These are phyloP conservation scores for Lasioglossum albipes DNA, from an alignment of 1,140 invertebrate genomes.

Conservation along the genomic window DNA sequence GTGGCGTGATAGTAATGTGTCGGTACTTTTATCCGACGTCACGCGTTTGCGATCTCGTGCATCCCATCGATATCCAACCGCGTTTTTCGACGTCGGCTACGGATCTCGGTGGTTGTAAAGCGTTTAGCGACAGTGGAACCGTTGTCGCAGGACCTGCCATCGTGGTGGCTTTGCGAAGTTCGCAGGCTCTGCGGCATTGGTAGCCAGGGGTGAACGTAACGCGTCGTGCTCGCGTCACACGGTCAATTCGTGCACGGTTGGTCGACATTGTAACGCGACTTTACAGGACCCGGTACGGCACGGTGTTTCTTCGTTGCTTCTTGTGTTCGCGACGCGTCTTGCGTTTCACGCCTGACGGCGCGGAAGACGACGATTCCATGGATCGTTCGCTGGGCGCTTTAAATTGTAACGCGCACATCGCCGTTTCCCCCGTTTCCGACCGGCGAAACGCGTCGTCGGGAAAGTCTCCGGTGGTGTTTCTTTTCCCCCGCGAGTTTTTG, in stretches of 20 bases:
- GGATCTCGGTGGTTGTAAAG: constrained; percentile 48
- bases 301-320: constrained; percentile 11
- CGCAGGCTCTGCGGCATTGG: neutral
- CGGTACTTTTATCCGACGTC: no score
- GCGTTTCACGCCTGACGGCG: constrained; percentile 28
- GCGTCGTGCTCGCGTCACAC: no score
- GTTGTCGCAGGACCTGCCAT: neutral
- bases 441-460: neutral
- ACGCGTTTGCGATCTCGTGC: constrained; percentile 7
- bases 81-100: constrained; percentile 3
- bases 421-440: neutral
- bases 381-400: constrained; percentile 16
- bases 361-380: constrained; percentile 39
- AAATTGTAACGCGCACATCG: constrained; percentile 11
- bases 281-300: constrained; percentile 22
- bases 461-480: no score
- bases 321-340: neutral
- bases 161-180: constrained; percentile 9
- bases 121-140: constrained; percentile 46
- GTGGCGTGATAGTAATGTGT: neutral
- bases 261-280: neutral
- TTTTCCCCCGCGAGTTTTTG: neutral
- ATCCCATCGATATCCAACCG: constrained; percentile 46
- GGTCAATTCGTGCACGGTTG: neutral
- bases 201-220: constrained; percentile 27